These are phyloP conservation scores for Elysia chlorotica DNA, from an alignment of 1,140 invertebrate species.

Conservation along the genomic window DNA sequence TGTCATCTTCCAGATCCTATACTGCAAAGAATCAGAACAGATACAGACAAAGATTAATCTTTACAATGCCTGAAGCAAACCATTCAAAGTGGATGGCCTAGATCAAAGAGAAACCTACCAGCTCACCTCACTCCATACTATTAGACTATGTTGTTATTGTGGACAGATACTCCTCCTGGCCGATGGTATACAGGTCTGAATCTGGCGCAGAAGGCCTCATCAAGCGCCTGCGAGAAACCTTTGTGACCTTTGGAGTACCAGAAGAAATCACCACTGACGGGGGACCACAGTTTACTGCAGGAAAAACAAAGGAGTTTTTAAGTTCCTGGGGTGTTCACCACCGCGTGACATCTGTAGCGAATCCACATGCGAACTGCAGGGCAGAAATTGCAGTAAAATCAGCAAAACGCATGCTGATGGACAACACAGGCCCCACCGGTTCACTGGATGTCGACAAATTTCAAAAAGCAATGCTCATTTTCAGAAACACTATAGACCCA, in stretches of 20 bases:
- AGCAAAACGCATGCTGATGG: slow-evolving; percentile 34
- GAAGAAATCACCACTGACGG: background rate
- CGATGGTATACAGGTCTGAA: background rate
- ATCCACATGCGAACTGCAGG: slow-evolving; percentile 32
- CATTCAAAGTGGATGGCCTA: slow-evolving; percentile 3
- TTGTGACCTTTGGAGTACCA: background rate
- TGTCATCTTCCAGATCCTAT: background rate
- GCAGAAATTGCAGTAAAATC: slow-evolving; percentile 37
- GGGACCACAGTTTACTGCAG: background rate
- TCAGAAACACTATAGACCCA: too few species aligned
- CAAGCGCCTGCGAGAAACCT: background rate
- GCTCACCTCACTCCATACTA: background rate
- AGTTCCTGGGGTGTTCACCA: background rate
- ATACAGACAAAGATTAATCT: background rate
- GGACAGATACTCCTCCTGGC: background rate
- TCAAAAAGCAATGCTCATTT: too few species aligned
- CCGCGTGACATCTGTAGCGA: slow-evolving; percentile 21
- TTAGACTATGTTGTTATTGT: background rate
- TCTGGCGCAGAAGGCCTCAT: background rate
- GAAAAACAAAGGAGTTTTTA: background rate
- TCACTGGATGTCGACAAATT: too few species aligned
- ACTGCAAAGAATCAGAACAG: background rate
- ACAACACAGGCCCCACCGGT: too few species aligned
- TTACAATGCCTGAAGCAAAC: background rate
- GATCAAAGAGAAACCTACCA: background rate